Evolutionary conservation across 2,888 invertebrate species (phyloP).

Genomic region (Girardia tigrina): DNA sequence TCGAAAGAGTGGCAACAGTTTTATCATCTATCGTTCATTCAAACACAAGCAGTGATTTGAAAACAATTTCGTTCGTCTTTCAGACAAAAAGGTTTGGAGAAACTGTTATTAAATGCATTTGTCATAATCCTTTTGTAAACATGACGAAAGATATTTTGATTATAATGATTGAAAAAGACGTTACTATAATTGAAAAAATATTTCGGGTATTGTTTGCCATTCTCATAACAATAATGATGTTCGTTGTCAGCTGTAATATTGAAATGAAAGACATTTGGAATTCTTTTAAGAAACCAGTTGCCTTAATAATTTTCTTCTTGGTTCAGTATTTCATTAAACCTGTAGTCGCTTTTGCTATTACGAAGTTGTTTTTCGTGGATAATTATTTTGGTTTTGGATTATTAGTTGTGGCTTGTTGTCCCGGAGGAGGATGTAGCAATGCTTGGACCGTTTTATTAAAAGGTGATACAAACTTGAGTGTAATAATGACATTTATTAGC

Average conservation of each 20-base stretch:
- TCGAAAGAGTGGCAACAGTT: not conserved
- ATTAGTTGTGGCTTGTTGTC: slow-evolving; percentile 36
- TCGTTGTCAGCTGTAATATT: not conserved
- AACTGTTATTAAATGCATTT: not conserved
- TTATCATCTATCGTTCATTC: not conserved
- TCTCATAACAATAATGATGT: not conserved
- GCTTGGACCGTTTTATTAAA: slow-evolving; percentile 37
- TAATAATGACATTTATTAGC: slow-evolving; percentile 39
- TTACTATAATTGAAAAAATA: not conserved
- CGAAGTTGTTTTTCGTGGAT: not conserved
- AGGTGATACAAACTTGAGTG: slow-evolving; percentile 38
- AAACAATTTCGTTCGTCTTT: not conserved
- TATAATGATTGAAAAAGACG: not conserved
- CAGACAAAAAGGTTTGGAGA: not conserved
- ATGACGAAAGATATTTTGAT: not conserved
- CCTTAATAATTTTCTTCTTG: not conserved
- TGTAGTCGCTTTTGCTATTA: not conserved
- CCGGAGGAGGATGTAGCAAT: slow-evolving; percentile 38
- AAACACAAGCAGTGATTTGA: not conserved
- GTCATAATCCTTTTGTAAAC: not conserved
- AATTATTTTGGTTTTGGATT: slow-evolving; percentile 38
- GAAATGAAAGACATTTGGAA: not conserved
- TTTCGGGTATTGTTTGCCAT: not conserved
- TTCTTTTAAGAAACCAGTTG: not conserved
- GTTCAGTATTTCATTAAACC: not conserved